phyloP scores from a whole-genome alignment of 2,888 invertebrate species.

The Leptothorax acervorum region DNA sequence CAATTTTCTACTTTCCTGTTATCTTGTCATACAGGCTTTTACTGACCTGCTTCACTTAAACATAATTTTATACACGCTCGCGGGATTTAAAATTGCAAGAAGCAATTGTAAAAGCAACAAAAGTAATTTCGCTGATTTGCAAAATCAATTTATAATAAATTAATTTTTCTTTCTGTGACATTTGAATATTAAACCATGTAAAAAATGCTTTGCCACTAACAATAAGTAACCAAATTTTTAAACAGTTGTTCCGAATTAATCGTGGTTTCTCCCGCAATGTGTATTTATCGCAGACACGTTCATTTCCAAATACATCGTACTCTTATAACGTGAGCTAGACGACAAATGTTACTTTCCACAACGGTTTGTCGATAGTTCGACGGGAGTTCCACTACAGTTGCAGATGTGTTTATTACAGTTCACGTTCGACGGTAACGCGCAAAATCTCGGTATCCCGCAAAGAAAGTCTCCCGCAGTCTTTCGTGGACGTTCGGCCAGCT shows the following conservation, averaged over 20 bases:
- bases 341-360: slow-evolving; percentile 46
- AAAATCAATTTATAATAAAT: slow-evolving; percentile 10
- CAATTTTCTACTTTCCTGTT: neutral
- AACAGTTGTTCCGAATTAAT: neutral
- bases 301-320: neutral
- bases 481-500: neutral
- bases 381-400: slow-evolving; percentile 37
- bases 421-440: slow-evolving; percentile 17
- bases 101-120: neutral
- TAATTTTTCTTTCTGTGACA: neutral
- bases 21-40: too few species aligned
- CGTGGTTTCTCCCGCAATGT: neutral
- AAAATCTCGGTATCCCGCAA: slow-evolving; percentile 19
- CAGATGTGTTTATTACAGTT: slow-evolving; percentile 53
- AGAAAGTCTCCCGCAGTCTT: slow-evolving; percentile 19
- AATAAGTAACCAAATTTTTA: neutral
- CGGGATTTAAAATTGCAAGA: neutral
- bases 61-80: neutral
- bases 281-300: slow-evolving; percentile 6
- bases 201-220: neutral
- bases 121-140: neutral
- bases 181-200: neutral
- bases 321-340: neutral
- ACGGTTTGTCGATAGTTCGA: slow-evolving; percentile 53
- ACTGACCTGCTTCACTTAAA: neutral